Percentiles rank a stretch among this genome's conserved stretches.
These are phyloP conservation scores for Lottia scabra DNA, from an alignment of 2,888 invertebrate species.

Conservation along the genomic window DNA sequence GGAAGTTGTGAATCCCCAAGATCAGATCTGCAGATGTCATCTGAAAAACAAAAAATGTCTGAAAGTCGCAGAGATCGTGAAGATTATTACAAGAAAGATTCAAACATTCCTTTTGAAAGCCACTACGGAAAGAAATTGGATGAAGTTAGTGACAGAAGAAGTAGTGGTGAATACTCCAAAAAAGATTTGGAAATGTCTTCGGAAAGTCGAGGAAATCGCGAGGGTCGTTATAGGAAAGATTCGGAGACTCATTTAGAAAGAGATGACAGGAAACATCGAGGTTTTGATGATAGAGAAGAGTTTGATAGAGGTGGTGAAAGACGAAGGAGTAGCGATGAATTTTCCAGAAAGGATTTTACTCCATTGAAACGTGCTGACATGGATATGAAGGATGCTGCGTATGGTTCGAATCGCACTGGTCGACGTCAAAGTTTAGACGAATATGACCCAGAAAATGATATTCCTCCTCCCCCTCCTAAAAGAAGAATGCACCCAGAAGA, in stretches of 20 bases:
- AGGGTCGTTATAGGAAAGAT: slow-evolving; percentile 3
- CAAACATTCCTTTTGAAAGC: slow-evolving; percentile 6
- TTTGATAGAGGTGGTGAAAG: no score
- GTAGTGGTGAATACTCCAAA: background rate
- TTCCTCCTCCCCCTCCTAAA: no score
- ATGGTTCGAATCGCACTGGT: no score
- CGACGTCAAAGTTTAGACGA: no score
- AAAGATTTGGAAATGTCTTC: slow-evolving; percentile 1
- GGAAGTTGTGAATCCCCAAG: slow-evolving; percentile 22
- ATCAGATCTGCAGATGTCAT: slow-evolving; percentile 17
- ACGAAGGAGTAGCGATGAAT: no score
- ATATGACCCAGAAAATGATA: no score
- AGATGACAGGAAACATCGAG: background rate
- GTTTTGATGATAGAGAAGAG: no score
- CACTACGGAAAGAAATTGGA: background rate
- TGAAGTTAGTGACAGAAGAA: background rate
- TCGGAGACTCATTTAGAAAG: background rate
- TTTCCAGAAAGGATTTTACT: no score
- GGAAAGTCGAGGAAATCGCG: background rate
- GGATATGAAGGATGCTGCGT: no score
- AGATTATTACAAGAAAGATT: background rate
- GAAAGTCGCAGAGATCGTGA: slow-evolving; percentile 8
- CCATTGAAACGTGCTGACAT: no score
- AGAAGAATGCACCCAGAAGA: no score
- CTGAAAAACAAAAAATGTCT: background rate